Evolutionary conservation across 1,140 invertebrate species (phyloP), one percentile per base, ranked within the genome.

Genomic region (Formica exsecta): DNA sequence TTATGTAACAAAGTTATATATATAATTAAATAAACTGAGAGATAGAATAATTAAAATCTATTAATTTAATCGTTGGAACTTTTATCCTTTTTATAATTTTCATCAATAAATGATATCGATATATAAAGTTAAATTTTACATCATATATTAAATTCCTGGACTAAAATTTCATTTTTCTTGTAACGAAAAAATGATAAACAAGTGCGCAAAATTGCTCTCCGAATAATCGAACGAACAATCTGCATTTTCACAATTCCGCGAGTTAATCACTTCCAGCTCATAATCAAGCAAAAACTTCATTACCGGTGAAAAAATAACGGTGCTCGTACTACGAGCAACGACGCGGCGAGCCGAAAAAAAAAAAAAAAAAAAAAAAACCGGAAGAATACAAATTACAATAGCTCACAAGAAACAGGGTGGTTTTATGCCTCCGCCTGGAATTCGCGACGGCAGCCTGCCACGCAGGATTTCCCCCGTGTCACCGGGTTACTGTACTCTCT

Each of bases 401-500:
- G 70, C 65, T 71, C 16, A 57, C 79, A 88, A 84, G 87, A 88
- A 88, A 32, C 54, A 76, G 51, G 77, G 48, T 57, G 86, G 85
- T 87, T 88, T 88, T 87, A 81, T 87, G 86, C 86, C 59, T 85
- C 77, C 77, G 48, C 48, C 38, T 75, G 86, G 76, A 87, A 88
- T 88, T 88, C 79, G 65, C 87, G 64, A 71, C 61, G 76, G 68
- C 61, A 64, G 48, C 25, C 85, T 75, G 85, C 86, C 65, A 54
- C 59, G 73, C 38, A 85, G 86, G 86, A 87, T 88, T 88, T 87
- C 79, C 85, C 76, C 62, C 48, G 85, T 86, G 87, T 86, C 87
- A 73, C 77, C 79, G 65, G 57, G 86, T 77, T 88, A 66, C 87
- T 25, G 29, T 70, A 75, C 29, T 29, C 77, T 59, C 71, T 48